Conservation (phyloP, 2,888 invertebrate genomes). For the Nipponacmea schrenckii region DNA sequence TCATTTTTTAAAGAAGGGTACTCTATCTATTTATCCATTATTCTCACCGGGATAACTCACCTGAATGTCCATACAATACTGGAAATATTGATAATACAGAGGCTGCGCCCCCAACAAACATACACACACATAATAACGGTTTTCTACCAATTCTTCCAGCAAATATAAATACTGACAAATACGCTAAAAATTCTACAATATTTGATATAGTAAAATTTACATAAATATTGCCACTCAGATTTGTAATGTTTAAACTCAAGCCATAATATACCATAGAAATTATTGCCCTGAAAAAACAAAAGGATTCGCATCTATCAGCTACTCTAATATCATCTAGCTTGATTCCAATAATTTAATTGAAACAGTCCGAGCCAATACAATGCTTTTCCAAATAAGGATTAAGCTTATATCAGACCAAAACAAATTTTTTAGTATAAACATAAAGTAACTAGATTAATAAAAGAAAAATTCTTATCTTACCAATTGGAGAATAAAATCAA, state of each 20-base stretch:
- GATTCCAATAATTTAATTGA: too few species aligned
- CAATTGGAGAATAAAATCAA: slow-evolving; percentile 22
- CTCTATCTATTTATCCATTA: too few species aligned
- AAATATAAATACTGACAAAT: slow-evolving; percentile 52
- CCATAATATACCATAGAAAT: slow-evolving; percentile 89
- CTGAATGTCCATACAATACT: background rate
- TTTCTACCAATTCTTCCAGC: slow-evolving; percentile 61
- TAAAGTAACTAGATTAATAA: too few species aligned
- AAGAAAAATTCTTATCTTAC: background rate
- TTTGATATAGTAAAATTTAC: slow-evolving; percentile 85
- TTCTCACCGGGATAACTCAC: too few species aligned
- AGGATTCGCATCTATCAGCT: too few species aligned
- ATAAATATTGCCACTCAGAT: slow-evolving; percentile 80
- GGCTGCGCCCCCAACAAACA: slow-evolving; percentile 11
- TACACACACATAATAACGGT: slow-evolving; percentile 25
- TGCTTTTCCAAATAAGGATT: too few species aligned
- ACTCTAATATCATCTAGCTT: too few species aligned
- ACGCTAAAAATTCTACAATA: slow-evolving; percentile 65
- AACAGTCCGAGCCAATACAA: too few species aligned
- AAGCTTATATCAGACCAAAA: too few species aligned
- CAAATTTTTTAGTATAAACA: too few species aligned
- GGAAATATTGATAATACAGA: slow-evolving; percentile 4
- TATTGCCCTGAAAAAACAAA: slow-evolving; percentile 72
- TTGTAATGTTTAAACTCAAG: slow-evolving; percentile 72
- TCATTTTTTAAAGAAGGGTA: too few species aligned